Percentiles rank a stretch among this genome's conserved stretches.
These are phyloP conservation scores for Cyaniris semiargus DNA, from an alignment of 2,888 invertebrate genomes.

Conservation along the genomic window DNA sequence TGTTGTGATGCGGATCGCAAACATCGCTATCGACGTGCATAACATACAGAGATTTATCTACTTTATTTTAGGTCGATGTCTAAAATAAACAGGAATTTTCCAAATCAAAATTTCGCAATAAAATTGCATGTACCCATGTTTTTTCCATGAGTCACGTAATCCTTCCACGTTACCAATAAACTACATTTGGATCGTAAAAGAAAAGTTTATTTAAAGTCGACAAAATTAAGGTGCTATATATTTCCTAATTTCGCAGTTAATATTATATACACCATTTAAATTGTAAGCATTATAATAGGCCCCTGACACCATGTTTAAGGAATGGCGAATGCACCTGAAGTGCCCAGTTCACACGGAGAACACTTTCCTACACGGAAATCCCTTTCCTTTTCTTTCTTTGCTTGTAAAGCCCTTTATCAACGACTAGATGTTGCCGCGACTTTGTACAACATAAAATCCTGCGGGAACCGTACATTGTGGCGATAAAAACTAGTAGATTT, in stretches of 20 bases:
- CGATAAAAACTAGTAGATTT: too few relatives aligned
- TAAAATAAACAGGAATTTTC: background rate
- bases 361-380: background rate
- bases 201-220: too few relatives aligned
- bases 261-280: too few relatives aligned
- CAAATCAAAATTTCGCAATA: background rate
- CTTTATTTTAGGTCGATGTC: conserved; percentile 11
- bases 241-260: background rate
- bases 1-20: conserved; percentile 45
- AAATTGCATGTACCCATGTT: background rate
- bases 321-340: background rate
- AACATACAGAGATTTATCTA: conserved; percentile 19
- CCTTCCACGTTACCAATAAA: too few relatives aligned
- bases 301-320: background rate
- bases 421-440: too few relatives aligned
- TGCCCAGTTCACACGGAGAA: background rate
- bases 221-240: background rate
- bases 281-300: background rate
- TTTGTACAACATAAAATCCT: too few relatives aligned
- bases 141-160: background rate
- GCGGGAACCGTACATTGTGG: too few relatives aligned
- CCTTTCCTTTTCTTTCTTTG: conserved; percentile 5
- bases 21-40: conserved; percentile 27
- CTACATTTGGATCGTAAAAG: too few relatives aligned
- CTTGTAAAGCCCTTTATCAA: background rate